phyloP scores from a whole-genome alignment of 2,113 vertebrate genomes.

The Ursus arctos region DNA sequence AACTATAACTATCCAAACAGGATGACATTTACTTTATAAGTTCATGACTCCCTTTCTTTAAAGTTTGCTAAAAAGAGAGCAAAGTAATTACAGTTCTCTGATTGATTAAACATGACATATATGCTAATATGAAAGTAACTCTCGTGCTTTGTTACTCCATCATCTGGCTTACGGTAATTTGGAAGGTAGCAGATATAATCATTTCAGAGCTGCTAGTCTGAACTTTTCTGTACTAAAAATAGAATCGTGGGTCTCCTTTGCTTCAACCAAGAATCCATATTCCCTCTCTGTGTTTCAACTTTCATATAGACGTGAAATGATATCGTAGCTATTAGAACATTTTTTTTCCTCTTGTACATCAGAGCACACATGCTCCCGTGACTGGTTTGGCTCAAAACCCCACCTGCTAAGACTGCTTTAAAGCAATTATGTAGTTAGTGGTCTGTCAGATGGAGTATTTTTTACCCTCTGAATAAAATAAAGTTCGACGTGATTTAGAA shows the following conservation, averaged over 20 bases:
- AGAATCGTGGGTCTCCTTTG: constrained; percentile 81
- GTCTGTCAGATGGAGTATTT: constrained; percentile 68
- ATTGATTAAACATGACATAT: constrained; percentile 95
- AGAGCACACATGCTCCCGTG: constrained; percentile 79
- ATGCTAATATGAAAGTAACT: constrained; percentile 92
- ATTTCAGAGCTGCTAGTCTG: constrained; percentile 85
- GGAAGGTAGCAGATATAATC: constrained; percentile 87
- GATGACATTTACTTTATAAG: constrained; percentile 89
- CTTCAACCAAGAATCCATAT: constrained; percentile 77
- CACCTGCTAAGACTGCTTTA: constrained; percentile 82
- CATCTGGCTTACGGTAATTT: constrained; percentile 86
- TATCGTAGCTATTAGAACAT: constrained; percentile 79
- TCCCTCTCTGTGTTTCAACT: constrained; percentile 80
- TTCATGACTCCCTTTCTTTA: constrained; percentile 92
- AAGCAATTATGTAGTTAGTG: constrained; percentile 59
- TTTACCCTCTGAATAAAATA: constrained; percentile 72
- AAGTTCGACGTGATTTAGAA: constrained; percentile 61
- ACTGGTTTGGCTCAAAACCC: background rate
- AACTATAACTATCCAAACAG: constrained; percentile 94
- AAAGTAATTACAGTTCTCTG: constrained; percentile 91
- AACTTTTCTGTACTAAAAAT: constrained; percentile 82
- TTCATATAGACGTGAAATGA: constrained; percentile 81
- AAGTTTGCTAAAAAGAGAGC: constrained; percentile 90
- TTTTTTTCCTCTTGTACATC: constrained; percentile 64
- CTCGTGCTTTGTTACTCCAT: constrained; percentile 87